A percentile compares a stretch with the other conserved stretches of the same genome.
Conservation (phyloP, 2,888 invertebrate genomes). For the Tridacna crocea region DNA sequence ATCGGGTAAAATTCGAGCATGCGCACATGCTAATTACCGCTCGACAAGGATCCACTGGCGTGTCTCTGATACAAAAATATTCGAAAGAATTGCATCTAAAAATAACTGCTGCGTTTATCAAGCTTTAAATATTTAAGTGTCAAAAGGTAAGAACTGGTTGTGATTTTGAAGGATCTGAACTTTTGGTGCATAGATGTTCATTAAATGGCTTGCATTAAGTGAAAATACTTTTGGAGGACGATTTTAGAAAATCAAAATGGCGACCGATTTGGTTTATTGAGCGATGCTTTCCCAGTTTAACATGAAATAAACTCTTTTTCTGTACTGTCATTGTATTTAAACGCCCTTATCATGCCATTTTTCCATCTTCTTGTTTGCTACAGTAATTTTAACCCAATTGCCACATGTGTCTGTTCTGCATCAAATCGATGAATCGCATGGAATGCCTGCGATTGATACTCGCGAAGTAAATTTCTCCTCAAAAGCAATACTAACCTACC, state of each 20-base stretch:
- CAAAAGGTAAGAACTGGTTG: constrained; percentile 7
- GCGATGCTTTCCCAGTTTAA: background rate
- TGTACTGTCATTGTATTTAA: too few relatives aligned
- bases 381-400: too few relatives aligned
- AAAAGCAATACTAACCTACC: too few relatives aligned
- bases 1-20: background rate
- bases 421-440: too few relatives aligned
- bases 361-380: too few relatives aligned
- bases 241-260: constrained; percentile 22
- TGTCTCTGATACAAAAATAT: constrained; percentile 1
- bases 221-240: background rate
- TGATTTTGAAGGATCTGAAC: constrained; percentile 32
- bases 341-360: too few relatives aligned
- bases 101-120: constrained; percentile 31
- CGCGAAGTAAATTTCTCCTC: too few relatives aligned
- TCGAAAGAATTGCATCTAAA: constrained; percentile 23
- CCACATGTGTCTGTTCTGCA: too few relatives aligned
- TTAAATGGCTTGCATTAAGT: constrained; percentile 1
- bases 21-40: constrained; percentile 16
- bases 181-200: constrained; percentile 14
- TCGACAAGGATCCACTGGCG: constrained; percentile 21
- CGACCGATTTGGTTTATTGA: background rate
- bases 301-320: too few relatives aligned
- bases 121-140: constrained; percentile 19
- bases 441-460: too few relatives aligned